A percentile compares a stretch with the other conserved stretches of the same genome.
These are phyloP conservation scores for Schizothorax lantsangensis DNA, from an alignment of 2,797 vertebrate genomes.

Conservation along the genomic window DNA sequence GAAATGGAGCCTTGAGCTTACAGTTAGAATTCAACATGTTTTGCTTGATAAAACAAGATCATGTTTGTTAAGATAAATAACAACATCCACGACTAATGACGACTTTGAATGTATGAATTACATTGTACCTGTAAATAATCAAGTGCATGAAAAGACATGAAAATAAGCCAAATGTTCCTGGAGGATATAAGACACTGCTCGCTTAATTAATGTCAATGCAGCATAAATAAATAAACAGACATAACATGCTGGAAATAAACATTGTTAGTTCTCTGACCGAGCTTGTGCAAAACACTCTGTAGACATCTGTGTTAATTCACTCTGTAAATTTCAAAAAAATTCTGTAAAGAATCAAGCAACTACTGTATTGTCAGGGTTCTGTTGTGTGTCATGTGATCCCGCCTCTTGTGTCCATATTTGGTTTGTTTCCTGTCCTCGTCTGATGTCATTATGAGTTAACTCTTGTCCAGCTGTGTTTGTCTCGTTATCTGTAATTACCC, in stretches of 20 bases:
- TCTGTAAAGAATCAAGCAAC: neutral
- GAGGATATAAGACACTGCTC: neutral
- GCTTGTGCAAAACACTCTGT: neutral
- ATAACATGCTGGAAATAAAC: constrained; percentile 24
- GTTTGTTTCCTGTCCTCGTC: too few relatives aligned
- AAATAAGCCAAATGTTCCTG: neutral
- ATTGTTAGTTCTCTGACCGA: neutral
- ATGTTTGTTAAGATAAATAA: constrained; percentile 14
- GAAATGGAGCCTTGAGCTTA: neutral
- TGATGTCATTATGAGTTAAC: too few relatives aligned
- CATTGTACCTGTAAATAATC: constrained; percentile 10
- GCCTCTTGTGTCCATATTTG: too few relatives aligned
- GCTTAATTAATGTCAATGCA: constrained; percentile 19
- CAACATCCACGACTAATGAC: neutral
- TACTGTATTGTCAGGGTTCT: too few relatives aligned
- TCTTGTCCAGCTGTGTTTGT: too few relatives aligned
- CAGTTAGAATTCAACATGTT: neutral
- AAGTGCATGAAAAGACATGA: neutral
- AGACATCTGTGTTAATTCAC: constrained; percentile 3
- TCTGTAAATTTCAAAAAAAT: too few relatives aligned
- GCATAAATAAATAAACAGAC: constrained; percentile 33
- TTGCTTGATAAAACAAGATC: constrained; percentile 28
- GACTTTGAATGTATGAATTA: constrained; percentile 6
- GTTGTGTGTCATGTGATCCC: too few relatives aligned
- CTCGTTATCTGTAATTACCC: too few relatives aligned